Percentiles rank a stretch among this genome's conserved stretches.
phyloP scores from a whole-genome alignment of 2,888 invertebrate genomes.

The Chesias legatella region DNA sequence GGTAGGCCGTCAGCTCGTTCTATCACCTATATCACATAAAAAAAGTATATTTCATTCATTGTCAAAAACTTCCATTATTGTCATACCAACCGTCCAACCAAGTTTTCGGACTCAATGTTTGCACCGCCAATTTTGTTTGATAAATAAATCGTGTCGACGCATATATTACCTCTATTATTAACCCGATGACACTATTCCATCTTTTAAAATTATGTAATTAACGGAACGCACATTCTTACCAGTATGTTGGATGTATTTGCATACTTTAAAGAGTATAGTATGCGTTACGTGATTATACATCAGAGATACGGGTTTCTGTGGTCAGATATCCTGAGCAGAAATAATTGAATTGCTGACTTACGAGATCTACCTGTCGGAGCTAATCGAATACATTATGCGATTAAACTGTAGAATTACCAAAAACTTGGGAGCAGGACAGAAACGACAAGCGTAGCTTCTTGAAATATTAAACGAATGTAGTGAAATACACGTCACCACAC shows the following conservation, averaged over 20 bases:
- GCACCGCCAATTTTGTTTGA: slow-evolving; percentile 18
- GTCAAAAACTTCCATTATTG: slow-evolving; percentile 15
- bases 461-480: too few species aligned
- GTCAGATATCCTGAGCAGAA: not conserved
- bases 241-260: slow-evolving; percentile 29
- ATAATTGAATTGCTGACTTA: too few species aligned
- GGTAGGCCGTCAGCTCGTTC: too few species aligned
- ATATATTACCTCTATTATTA: slow-evolving; percentile 36
- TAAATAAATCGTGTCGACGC: slow-evolving; percentile 39
- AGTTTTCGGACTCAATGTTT: slow-evolving; percentile 3
- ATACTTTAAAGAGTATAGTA: slow-evolving; percentile 19
- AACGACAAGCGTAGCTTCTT: too few species aligned
- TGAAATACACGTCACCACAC: too few species aligned
- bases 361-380: too few species aligned
- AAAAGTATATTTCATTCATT: too few species aligned
- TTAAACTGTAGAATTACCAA: too few species aligned
- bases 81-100: too few species aligned
- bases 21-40: too few species aligned
- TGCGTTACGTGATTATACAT: slow-evolving; percentile 11
- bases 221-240: slow-evolving; percentile 43
- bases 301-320: not conserved
- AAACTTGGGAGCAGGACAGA: too few species aligned
- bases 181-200: slow-evolving; percentile 41
- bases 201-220: slow-evolving; percentile 38
- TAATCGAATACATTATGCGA: too few species aligned